Evolutionary conservation across 2,113 vertebrate species (phyloP), one percentile per base, ranked within the genome.

Genomic region (Lophura nycthemera): DNA sequence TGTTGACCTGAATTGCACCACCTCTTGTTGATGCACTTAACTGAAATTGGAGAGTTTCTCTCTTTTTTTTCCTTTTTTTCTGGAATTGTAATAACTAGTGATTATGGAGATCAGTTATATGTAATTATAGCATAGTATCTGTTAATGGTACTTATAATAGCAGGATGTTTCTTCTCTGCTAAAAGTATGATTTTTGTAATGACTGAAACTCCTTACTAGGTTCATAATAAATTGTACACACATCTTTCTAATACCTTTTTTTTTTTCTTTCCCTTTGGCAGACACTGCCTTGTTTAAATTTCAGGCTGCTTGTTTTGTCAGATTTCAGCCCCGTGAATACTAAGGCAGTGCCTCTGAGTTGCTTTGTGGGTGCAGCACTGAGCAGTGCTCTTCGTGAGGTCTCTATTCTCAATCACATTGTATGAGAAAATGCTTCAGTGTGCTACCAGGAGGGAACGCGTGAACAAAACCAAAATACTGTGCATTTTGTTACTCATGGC

Each of bases 361-460:
- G 17, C 10, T 29, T 56, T 0, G 1, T 36, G 1, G 30, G 20
- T 11, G 2, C 38, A 13, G 29, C 13, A 47, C 78, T 69, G 50
- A 30, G 10, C 24, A 90, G n/a, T 6, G 4, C 13, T 56, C 24
- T 59, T 48, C n/a, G 27, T 7, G 10, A 56, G 10, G 18, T 56
- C 38, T 65, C 70, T 29, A 16, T 34, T 72, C 12, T 63, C 10
- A 10, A 27, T 24, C 6, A 30, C 22, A 36, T 27, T 21, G 11
- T 45, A 30, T 24, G 38, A 43, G 57, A 42, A 89, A 18, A 76
- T 24, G 1, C 8, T 24, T 47, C 17, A 2, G 0, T 27, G 18
- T 34, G 25, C 17, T 45, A 70, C 27, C 32, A 86, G 45, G 61
- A 57, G 21, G 25, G 24, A 63, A 47, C 8, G 30, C 15, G 3